Evolutionary conservation across 2,797 vertebrate species (phyloP), one percentile per base, ranked within the genome.

Genomic region (Eospalax fontanierii): DNA sequence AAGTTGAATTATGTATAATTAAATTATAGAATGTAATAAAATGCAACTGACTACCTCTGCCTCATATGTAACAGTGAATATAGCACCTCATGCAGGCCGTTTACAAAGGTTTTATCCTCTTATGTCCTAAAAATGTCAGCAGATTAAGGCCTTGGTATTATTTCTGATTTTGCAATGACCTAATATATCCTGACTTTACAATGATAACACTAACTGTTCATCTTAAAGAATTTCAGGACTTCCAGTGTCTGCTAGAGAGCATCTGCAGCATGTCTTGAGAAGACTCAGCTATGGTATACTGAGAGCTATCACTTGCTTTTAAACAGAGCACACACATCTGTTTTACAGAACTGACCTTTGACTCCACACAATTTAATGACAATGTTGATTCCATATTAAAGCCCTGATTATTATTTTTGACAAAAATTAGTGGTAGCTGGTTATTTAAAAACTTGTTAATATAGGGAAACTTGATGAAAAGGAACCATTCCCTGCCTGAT

Each of bases 1-100:
- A 88, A 79, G 38, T 66, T 85, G 78, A 91, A 87, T 97, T 94
- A 92, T 85, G 70, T 81, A 80, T 95, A 87, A 97, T 90, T 92
- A 74, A 95, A 90, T 96, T 94, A 89, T 18, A 80, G 74, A 79
- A 79, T 65, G 43, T 66, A 75, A 68, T 66, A 65, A 78, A 88
- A 95, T 81, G 73, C 90, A 94, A 89, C 91, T 66, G 63, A 22
- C 6, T n/a, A 71, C 15, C 16, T 11, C 63, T 65, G 50, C 46
- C 38, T 54, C 46, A 43, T 26, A 8, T 18, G 35, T 40, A 71
- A 43, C 68, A 63, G 43, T 30, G 3, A 1, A 79, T 30, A 54
- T 54, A 71, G 43, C 11, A 5, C 18, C 26, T 33, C 0, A 1
- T 38, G 30, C 43, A 59, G 8, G 30, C 33, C 57, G 40, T 43